Evolutionary conservation across 1,140 invertebrate species (phyloP), one percentile per base, ranked within the genome.

Genomic region (Apis cerana): DNA sequence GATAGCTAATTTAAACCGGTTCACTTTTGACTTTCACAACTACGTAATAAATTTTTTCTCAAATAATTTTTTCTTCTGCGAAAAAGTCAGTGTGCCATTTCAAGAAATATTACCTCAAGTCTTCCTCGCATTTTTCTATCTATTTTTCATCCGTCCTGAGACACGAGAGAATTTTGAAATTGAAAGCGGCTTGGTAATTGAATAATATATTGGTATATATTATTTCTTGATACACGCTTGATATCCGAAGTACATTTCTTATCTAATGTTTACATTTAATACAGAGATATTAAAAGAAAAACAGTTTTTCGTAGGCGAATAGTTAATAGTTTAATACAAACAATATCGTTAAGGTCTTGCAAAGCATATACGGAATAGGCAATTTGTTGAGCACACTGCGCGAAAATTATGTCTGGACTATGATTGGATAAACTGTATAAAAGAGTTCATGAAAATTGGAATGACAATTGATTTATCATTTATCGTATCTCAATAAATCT

Each of bases 1-100:
- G 33, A 54, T 54, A 54, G 3, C 7, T 19, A 7, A 59, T 19
- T 23, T 33, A 50, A 56, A 12, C 50, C n/a, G 65, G 52, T 58
- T 48, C 9, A 9, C n/a, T 84, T 76, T 72, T 43, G 33, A 21
- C 33, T 68, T n/a, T n/a, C 52, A 75, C n/a, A 43, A 75, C 13
- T 52, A 13, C 43, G 52, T 62, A 71, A 85, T 75, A 54, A 69
- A 75, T 23, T 84, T 80, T 64, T 15, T 19, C 13, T 56, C 1
- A 27, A 27, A 27, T 27, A 69, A 75, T 23, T 84, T 80, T 64
- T 15, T 19, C 15, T 56, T 15, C 3, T 23, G 23, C 11, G 8
- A 0, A 75, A 15, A 52, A 64, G 50, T 48, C 61, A 54, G 68
- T 52, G 15, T 33, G 17, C 1, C 19, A 23, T 33, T 71, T 17